These are phyloP conservation scores for Scaptodrosophila latifasciaeformis DNA, from an alignment of 2,888 invertebrate genomes.

Conservation along the genomic window DNA sequence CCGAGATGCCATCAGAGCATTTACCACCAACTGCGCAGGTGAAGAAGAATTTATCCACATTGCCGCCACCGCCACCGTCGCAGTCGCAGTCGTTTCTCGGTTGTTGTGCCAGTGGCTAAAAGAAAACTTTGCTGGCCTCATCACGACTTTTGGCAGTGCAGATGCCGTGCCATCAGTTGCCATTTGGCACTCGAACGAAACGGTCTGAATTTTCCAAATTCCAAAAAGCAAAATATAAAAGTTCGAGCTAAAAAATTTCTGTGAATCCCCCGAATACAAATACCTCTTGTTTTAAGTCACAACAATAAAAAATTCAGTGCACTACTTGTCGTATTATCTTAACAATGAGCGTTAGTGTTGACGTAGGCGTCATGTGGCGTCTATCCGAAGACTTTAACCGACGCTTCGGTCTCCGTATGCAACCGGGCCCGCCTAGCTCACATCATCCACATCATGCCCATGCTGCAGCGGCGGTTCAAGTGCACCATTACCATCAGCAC, in stretches of 20 bases:
- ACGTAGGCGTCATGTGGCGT: conserved; percentile 76
- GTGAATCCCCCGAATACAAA: not conserved
- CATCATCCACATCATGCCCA: conserved; percentile 43
- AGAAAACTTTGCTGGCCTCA: conserved; percentile 1
- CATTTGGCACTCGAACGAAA: conserved; percentile 33
- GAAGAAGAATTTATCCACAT: conserved; percentile 30
- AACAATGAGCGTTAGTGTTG: conserved; percentile 75
- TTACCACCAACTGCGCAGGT: conserved; percentile 70
- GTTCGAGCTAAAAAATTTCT: not conserved
- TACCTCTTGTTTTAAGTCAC: no score
- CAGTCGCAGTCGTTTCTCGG: no score
- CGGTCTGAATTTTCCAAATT: conserved; percentile 33
- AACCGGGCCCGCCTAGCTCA: conserved; percentile 68
- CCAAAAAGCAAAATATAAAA: no score
- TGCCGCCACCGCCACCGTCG: no score
- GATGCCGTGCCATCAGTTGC: conserved; percentile 45
- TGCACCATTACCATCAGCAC: conserved; percentile 50
- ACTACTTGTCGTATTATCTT: not conserved
- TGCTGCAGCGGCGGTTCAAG: conserved; percentile 38
- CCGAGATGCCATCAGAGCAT: conserved; percentile 22
- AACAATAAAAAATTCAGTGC: no score
- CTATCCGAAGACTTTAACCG: conserved; percentile 75
- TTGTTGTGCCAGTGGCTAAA: conserved; percentile 11
- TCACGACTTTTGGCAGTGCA: not conserved
- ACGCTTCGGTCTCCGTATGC: conserved; percentile 75